Conservation (phyloP, 2,888 invertebrate species). For the Melitaea athalia region DNA sequence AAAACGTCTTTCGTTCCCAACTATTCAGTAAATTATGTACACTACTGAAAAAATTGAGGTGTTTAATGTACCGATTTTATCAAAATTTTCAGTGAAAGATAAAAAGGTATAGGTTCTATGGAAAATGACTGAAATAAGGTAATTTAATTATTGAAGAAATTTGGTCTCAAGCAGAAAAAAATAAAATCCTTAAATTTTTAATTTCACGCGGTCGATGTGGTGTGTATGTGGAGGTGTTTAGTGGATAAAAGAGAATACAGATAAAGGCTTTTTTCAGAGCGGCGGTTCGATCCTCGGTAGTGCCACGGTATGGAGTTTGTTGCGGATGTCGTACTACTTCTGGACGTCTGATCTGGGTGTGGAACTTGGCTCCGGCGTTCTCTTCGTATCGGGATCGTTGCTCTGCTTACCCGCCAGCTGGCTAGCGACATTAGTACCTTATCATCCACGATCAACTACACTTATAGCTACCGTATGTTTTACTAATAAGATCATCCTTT, state of each 20-base stretch:
- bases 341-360: slow-evolving; percentile 72
- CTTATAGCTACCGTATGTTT: slow-evolving; percentile 58
- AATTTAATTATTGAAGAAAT: too few relatives aligned
- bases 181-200: too few relatives aligned
- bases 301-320: slow-evolving; percentile 63
- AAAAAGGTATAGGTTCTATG: too few relatives aligned
- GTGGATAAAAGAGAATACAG: not conserved
- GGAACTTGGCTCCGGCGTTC: slow-evolving; percentile 60
- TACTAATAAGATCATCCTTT: too few relatives aligned
- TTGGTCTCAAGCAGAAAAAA: too few relatives aligned
- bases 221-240: too few relatives aligned
- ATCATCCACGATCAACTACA: slow-evolving; percentile 58
- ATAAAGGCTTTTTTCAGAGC: slow-evolving; percentile 50
- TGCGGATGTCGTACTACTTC: slow-evolving; percentile 74
- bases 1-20: too few relatives aligned
- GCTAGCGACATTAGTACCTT: slow-evolving; percentile 69
- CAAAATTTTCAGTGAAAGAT: not conserved
- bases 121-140: too few relatives aligned
- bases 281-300: slow-evolving; percentile 70
- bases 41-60: not conserved
- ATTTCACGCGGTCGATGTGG: too few relatives aligned
- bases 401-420: slow-evolving; percentile 74
- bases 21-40: too few relatives aligned
- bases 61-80: not conserved
- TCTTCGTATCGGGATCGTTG: slow-evolving; percentile 63